Conservation (phyloP, 2,113 vertebrate genomes). For the Clarias macrocephalus region DNA sequence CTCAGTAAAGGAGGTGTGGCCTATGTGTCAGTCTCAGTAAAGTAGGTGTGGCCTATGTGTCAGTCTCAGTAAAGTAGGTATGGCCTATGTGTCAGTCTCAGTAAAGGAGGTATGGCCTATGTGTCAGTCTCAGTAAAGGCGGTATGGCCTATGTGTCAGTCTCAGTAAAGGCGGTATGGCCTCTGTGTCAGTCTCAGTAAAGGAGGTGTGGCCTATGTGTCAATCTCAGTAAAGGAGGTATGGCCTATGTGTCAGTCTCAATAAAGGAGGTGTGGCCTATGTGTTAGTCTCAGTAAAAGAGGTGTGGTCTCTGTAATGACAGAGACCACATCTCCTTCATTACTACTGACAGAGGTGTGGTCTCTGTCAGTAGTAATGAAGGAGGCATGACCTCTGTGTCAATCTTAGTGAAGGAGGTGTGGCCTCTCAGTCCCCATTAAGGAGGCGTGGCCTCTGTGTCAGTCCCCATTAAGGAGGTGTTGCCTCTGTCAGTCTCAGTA, state of each 20-base stretch:
- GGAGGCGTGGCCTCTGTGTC: neutral
- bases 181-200: neutral
- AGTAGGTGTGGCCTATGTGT: neutral
- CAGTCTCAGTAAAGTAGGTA: neutral
- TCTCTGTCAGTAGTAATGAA: too few relatives aligned
- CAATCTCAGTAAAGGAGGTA: neutral
- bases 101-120: neutral
- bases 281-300: neutral
- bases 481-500: neutral
- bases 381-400: too few relatives aligned
- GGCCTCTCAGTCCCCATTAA: neutral
- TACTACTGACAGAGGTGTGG: too few relatives aligned
- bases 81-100: neutral
- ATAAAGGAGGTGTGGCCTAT: conserved; percentile 5
- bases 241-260: neutral
- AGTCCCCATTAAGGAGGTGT: neutral
- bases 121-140: neutral
- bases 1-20: neutral
- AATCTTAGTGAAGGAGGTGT: neutral
- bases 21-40: too few relatives aligned
- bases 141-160: neutral
- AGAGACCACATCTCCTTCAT: too few relatives aligned
- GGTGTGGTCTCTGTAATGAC: neutral
- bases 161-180: neutral
- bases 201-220: neutral